phyloP scores from a whole-genome alignment of 2,113 vertebrate species.

The Phalacrocorax brasilianus region DNA sequence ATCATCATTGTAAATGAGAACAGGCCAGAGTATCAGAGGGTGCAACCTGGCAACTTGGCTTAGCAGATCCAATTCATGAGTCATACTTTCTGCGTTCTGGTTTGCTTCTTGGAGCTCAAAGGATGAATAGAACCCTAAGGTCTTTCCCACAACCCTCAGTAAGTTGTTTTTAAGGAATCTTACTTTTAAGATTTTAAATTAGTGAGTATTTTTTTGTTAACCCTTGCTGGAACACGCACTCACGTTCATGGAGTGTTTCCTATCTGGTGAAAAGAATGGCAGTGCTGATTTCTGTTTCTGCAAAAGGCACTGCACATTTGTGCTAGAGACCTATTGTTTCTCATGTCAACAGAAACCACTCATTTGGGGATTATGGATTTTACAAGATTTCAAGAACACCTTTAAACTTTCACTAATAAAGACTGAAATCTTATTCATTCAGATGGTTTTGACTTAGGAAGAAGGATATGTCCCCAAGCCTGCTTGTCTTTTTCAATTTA shows the following conservation, averaged over 20 bases:
- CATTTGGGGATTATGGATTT: background rate
- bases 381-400: background rate
- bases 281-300: background rate
- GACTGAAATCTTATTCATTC: background rate
- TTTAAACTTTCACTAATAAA: background rate
- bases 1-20: background rate
- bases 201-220: accelerated
- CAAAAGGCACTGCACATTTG: background rate
- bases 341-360: background rate
- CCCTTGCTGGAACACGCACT: background rate
- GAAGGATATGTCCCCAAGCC: background rate
- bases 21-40: background rate
- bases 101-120: background rate
- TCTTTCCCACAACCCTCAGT: background rate
- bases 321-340: background rate
- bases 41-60: background rate
- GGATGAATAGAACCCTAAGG: background rate
- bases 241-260: accelerated
- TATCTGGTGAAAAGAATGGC: background rate
- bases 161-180: background rate
- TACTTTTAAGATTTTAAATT: background rate
- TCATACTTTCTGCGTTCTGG: background rate
- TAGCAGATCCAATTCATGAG: background rate
- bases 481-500: background rate
- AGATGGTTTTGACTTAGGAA: background rate